Base-by-base conservation (phyloP, 2,113 vertebrate species). In the Alaudala cheleensis region DNA sequence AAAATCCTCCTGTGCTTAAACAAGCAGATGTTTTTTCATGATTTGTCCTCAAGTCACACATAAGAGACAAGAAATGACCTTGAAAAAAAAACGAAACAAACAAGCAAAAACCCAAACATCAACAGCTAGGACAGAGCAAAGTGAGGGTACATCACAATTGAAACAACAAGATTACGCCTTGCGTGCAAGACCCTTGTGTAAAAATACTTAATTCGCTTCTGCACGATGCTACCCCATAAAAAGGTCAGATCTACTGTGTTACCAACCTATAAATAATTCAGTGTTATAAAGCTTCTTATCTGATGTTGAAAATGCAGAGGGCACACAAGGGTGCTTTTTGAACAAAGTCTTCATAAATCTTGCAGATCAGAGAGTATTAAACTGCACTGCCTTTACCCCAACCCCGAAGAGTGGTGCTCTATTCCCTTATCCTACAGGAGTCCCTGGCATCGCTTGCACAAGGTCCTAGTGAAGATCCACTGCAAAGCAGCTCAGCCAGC, bases 231-330 rank as follows among this genome's bases (percentile, higher is more conserved):
- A 40, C 61, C 57, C 65, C 77, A 39, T 79, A 79, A 60, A 93
- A 95, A 96, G 94, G 95, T 95, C 94, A 96, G 61, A 73, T 76
- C 87, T 83, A 90, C 93, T 84, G 82, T 92, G 88, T 94, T 96
- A 96, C 93, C 90, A 96, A 57, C 37, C 77, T 71, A 96, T 96
- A 96, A 97, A 96, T 96, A 97, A 97, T 97, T 90, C 96, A 96
- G 92, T 44, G 49, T 79, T 94, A 64, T 81, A 94, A 94, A 96
- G 96, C 92, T 92, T 81, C 93, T 94, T 95, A 90, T 74, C 80
- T 94, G 60, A 90, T 79, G 82, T 25, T 84, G 92, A 84, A 93
- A 94, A 96, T 17, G 57, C 82, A 88, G 90, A 94, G 81, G 69
- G 65, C 90, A 94, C 88, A 92, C 76, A 57, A 54, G 76, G 93